Base-by-base conservation (phyloP, 2,113 vertebrate genomes). In the Sitta europaea region DNA sequence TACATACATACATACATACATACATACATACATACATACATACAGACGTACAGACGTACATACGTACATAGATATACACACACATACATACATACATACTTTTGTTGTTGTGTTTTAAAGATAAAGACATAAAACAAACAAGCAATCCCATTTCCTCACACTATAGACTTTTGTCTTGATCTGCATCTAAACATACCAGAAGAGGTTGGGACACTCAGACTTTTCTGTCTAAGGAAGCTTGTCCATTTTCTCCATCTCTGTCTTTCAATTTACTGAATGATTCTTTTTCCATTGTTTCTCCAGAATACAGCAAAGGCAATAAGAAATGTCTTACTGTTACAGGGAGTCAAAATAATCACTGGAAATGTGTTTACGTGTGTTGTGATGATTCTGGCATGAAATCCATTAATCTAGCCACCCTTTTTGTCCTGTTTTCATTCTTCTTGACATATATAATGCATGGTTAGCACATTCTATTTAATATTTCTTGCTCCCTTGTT, bases 391-490 rank as follows among this genome's bases (percentile, higher is more conserved):
- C 85, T 70, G 59, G 42, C 51, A 70, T 47, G 54, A 89, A 94
- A 58, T 5, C 15, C 22, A 43, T 19, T 88, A 62, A 29, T 78
- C n/a, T 65, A 57, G 70, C 45, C 55, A 33, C 25, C 50, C n/a
- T 5, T 88, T 95, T 65, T 71, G 18, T 67, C 67, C 43, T 43
- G 18, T 67, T 92, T 84, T 77, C 47, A 55, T 88, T 95, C 70
- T 68, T 89, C 53, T 23, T 10, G 19, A 77, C 29, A 62, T 31
- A 65, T 40, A 42, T 40, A 5, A 10, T 71, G 55, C 36, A 63
- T 40, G 71, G 51, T 90, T 80, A 86, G 67, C 72, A 83, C 54
- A 72, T 92, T 92, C 74, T n/a, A 9, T 67, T 90, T 76, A 51
- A 86, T 7, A 8, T 88, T 94, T 90, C 63, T 63, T 88, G 22